These are phyloP conservation scores for Neogale vison DNA, from an alignment of 2,113 vertebrate genomes.

Conservation along the genomic window DNA sequence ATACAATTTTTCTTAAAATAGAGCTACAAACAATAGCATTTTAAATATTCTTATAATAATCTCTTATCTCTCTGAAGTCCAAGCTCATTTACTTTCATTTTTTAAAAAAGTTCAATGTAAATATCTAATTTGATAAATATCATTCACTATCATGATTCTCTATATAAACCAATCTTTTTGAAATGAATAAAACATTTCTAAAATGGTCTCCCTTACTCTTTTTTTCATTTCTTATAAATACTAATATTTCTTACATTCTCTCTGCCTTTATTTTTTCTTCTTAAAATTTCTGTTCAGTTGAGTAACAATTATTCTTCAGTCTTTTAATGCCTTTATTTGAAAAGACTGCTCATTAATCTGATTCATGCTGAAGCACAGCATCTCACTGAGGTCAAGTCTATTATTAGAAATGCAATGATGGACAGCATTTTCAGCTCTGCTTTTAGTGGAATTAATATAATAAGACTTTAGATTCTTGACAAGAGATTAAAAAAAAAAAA, in stretches of 20 bases:
- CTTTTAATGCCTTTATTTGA: background rate
- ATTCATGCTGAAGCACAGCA: background rate
- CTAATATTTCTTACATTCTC: background rate
- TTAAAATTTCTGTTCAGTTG: slow-evolving; percentile 30
- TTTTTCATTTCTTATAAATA: background rate
- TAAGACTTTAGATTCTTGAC: background rate
- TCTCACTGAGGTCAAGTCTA: background rate
- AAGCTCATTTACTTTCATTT: slow-evolving; percentile 35
- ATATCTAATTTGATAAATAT: background rate
- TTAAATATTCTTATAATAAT: background rate
- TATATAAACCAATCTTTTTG: background rate
- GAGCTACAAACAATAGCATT: background rate
- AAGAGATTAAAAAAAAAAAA: background rate
- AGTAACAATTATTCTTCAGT: background rate
- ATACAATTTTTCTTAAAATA: background rate
- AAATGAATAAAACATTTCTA: background rate
- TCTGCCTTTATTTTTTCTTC: slow-evolving; percentile 18
- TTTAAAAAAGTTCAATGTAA: slow-evolving; percentile 30
- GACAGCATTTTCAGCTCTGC: background rate
- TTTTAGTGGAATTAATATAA: background rate
- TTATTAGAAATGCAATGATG: background rate
- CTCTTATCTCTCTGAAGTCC: background rate
- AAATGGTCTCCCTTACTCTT: background rate
- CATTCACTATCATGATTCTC: background rate
- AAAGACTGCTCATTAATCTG: background rate